Conservation (phyloP, 2,888 invertebrate genomes). For the Tenodera sinensis region DNA sequence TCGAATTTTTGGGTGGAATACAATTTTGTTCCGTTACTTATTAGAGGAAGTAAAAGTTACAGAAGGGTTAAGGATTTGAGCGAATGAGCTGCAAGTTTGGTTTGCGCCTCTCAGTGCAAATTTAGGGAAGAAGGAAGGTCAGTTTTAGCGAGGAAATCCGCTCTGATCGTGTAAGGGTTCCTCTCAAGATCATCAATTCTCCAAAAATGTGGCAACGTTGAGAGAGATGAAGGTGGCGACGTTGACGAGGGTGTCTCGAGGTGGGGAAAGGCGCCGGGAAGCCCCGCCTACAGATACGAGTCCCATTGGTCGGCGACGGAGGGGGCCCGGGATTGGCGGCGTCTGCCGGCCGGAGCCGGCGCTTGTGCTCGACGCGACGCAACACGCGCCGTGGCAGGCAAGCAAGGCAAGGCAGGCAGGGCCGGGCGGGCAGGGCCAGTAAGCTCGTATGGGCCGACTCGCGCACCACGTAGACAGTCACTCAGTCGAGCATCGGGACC, state of each 20-base stretch:
- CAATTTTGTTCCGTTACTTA: too few species aligned
- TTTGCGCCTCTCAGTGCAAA: too few species aligned
- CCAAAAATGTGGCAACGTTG: too few species aligned
- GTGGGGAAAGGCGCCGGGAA: background rate
- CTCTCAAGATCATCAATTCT: background rate
- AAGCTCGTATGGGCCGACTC: background rate
- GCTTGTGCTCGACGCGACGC: background rate
- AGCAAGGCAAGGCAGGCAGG: background rate
- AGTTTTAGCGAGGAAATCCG: too few species aligned
- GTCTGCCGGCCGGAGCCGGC: background rate
- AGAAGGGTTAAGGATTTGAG: too few species aligned
- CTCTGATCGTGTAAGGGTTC: too few species aligned
- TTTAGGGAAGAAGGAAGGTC: too few species aligned
- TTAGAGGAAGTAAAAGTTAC: too few species aligned
- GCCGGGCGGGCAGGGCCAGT: background rate
- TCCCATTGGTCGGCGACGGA: background rate
- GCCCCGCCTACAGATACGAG: background rate
- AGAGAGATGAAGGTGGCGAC: background rate
- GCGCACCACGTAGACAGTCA: background rate
- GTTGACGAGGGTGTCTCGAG: background rate
- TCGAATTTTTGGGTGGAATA: too few species aligned
- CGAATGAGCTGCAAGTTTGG: too few species aligned
- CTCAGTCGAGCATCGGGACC: too few species aligned
- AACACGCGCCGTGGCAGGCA: background rate
- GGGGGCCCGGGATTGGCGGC: conserved; percentile 5